Evolutionary conservation across 2,797 vertebrate species (phyloP), one percentile per base, ranked within the genome.

Genomic region (Coranthus polyacanthus): DNA sequence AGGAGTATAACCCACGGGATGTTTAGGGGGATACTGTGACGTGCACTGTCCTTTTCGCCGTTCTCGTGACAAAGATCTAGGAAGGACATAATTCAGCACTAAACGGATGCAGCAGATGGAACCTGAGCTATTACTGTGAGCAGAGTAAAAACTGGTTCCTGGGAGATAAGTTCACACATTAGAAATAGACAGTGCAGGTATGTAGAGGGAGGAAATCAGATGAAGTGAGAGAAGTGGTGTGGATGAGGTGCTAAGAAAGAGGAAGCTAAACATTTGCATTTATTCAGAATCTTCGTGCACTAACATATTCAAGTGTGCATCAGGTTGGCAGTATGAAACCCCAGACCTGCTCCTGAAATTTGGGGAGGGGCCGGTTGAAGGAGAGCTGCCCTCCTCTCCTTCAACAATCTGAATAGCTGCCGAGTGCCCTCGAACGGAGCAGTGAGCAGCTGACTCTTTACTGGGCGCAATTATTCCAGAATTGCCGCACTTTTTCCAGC

Each of bases 101-200:
- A n/a, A n/a, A n/a, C n/a, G n/a, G 55, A 32, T 58, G 34, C 41
- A 53, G 58, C 24, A 47, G 38, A 44, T 17, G 22, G 1, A 1
- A 41, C 10, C 7, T 11, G 32, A 58, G 21, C n/a, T n/a, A n/a
- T n/a, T n/a, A n/a, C n/a, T n/a, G n/a, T n/a, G 9, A 12, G 29
- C 52, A 37, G n/a, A 42, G 43, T 46, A 53, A 6, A 47, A 5
- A 38, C 26, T 65, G 49, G 51, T 68, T 54, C 21, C 42, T 49
- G 39, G 37, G 41, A 6, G 37, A 65, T 4, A 18, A 17, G 18
- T 45, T 46, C 18, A 34, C 63, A n/a, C 42, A 15, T 10, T 44
- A 38, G 49, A 51, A 68, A 58, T 29, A 82, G n/a, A n/a, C n/a
- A n/a, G n/a, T n/a, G n/a, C n/a, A n/a, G 44, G 17, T 42, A 64